Conservation (phyloP, 2,888 invertebrate species). For the Philereme transversata region DNA sequence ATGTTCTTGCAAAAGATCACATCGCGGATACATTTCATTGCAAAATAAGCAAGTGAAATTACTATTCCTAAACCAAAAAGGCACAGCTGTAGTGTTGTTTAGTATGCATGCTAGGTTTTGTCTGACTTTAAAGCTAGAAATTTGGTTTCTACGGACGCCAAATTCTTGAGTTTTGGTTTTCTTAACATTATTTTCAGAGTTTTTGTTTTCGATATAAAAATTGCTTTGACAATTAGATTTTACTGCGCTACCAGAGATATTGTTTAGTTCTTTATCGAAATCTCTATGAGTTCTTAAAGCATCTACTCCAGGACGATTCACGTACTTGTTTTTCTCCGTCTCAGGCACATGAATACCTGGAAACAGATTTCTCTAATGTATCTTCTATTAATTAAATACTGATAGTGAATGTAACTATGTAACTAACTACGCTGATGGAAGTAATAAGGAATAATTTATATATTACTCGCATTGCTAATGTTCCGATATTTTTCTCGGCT, state of each 20-base stretch:
- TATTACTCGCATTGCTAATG: not conserved
- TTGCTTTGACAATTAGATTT: not conserved
- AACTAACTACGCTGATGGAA: no score
- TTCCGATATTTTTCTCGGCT: not conserved
- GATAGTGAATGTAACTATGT: no score
- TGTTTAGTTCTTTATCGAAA: not conserved
- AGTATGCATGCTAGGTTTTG: slow-evolving; percentile 30
- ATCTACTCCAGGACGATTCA: not conserved
- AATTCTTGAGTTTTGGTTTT: not conserved
- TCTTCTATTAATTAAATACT: not conserved
- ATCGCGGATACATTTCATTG: slow-evolving; percentile 40
- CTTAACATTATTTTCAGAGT: not conserved
- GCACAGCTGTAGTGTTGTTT: slow-evolving; percentile 44
- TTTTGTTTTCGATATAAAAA: not conserved
- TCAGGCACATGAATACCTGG: slow-evolving; percentile 14
- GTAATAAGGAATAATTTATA: no score
- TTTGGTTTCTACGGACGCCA: slow-evolving; percentile 8
- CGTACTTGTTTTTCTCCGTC: slow-evolving; percentile 8
- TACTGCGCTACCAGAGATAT: not conserved
- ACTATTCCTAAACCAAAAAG: slow-evolving; percentile 54
- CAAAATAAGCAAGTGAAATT: slow-evolving; percentile 55
- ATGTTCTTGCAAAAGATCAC: slow-evolving; percentile 36
- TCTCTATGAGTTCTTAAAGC: not conserved
- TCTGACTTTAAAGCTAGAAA: slow-evolving; percentile 22
- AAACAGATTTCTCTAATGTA: slow-evolving; percentile 9